phyloP scores from a whole-genome alignment of 1,140 invertebrate genomes.

The Megathymus violae region DNA sequence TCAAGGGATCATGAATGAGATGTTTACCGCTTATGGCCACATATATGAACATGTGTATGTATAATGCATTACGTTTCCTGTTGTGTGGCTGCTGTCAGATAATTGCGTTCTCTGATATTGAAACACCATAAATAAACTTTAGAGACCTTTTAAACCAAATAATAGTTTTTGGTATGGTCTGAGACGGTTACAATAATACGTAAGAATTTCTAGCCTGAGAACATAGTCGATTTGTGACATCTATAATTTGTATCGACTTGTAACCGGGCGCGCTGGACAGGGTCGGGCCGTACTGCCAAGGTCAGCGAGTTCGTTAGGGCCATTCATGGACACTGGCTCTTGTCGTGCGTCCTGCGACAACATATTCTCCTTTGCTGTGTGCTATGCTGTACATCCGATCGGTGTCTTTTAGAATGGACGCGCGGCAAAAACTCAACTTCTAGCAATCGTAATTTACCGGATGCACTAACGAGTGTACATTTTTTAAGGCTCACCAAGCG shows the following conservation, averaged over 20 bases:
- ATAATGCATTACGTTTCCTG: slow-evolving; percentile 71
- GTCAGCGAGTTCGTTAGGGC: slow-evolving; percentile 78
- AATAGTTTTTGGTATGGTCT: no score
- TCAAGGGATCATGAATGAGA: slow-evolving; percentile 78
- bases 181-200: background rate
- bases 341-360: slow-evolving; percentile 62
- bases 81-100: slow-evolving; percentile 48
- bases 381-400: slow-evolving; percentile 69
- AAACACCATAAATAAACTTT: background rate
- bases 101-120: slow-evolving; percentile 7
- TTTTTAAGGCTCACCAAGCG: slow-evolving; percentile 65
- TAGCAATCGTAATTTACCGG: slow-evolving; percentile 77
- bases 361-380: slow-evolving; percentile 68
- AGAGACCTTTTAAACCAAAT: no score
- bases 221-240: slow-evolving; percentile 35
- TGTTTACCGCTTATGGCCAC: slow-evolving; percentile 66
- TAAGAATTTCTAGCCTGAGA: background rate
- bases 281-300: slow-evolving; percentile 65
- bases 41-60: slow-evolving; percentile 51
- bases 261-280: slow-evolving; percentile 45
- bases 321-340: slow-evolving; percentile 76
- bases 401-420: slow-evolving; percentile 66
- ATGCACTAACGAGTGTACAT: slow-evolving; percentile 79
- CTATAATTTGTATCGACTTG: slow-evolving; percentile 40
- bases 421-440: slow-evolving; percentile 62